A percentile compares a stretch with the other conserved stretches of the same genome.
These are phyloP conservation scores for Eidolon helvum DNA, from an alignment of 2,113 vertebrate species.

Conservation along the genomic window DNA sequence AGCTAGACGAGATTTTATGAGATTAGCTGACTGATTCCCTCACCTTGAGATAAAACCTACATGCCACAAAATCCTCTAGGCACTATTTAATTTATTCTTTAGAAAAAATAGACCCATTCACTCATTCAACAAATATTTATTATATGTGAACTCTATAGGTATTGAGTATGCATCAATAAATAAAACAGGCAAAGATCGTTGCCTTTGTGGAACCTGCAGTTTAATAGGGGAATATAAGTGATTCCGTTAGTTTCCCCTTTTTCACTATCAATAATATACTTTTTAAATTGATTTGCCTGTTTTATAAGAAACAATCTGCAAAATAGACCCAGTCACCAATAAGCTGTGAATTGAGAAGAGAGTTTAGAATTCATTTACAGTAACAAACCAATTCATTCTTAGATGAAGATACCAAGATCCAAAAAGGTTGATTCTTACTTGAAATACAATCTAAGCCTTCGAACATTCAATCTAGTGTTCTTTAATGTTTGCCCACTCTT, in stretches of 20 bases:
- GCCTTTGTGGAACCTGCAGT: background rate
- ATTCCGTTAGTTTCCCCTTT: background rate
- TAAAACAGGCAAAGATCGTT: background rate
- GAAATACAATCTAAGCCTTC: background rate
- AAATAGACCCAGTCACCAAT: background rate
- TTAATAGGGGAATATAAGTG: background rate
- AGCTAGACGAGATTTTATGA: background rate
- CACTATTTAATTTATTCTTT: conserved; percentile 28
- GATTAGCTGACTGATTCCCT: background rate
- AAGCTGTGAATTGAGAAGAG: background rate
- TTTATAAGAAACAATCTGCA: background rate
- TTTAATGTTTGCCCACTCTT: background rate
- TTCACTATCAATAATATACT: background rate
- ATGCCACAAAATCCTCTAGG: background rate
- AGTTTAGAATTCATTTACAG: background rate
- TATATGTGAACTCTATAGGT: background rate
- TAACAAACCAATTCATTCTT: background rate
- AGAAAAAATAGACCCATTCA: conserved; percentile 8
- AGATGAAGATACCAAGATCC: background rate
- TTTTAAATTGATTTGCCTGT: background rate
- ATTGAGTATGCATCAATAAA: background rate
- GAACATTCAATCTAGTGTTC: background rate
- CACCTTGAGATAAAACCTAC: background rate
- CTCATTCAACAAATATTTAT: background rate
- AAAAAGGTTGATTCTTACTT: background rate